Percentiles rank a stretch among this genome's conserved stretches.
Conservation (phyloP, 2,113 vertebrate genomes). For the Oreochromis aureus region DNA sequence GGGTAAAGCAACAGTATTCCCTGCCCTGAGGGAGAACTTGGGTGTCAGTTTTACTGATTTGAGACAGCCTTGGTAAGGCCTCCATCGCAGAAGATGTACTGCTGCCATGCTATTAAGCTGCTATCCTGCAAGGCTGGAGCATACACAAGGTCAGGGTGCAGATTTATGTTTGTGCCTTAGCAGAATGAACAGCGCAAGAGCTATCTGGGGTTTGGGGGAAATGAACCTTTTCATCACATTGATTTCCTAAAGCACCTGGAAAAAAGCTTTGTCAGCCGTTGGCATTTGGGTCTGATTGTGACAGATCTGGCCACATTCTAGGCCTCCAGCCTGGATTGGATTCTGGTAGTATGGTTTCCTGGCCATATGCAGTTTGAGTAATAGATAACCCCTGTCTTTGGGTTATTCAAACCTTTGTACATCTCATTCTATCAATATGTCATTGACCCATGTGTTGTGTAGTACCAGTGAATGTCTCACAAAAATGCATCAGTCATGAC, state of each 20-base stretch:
- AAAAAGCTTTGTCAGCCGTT: slow-evolving; percentile 69
- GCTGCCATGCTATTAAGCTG: slow-evolving; percentile 43
- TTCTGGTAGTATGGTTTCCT: slow-evolving; percentile 13
- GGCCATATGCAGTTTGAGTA: slow-evolving; percentile 41
- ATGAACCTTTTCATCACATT: slow-evolving; percentile 75
- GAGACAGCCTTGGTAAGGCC: slow-evolving; percentile 58
- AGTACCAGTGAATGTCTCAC: background rate
- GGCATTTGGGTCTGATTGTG: slow-evolving; percentile 72
- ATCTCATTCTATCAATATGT: slow-evolving; percentile 39
- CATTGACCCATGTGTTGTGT: slow-evolving; percentile 2
- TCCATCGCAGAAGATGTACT: slow-evolving; percentile 57
- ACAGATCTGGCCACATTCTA: slow-evolving; percentile 61
- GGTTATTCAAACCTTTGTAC: slow-evolving; percentile 59
- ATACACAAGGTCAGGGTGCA: slow-evolving; percentile 64
- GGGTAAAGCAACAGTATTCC: slow-evolving; percentile 3
- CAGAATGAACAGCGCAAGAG: slow-evolving; percentile 55
- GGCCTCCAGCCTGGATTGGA: slow-evolving; percentile 44
- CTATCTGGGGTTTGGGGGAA: slow-evolving; percentile 62
- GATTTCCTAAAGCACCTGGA: slow-evolving; percentile 73
- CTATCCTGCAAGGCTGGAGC: slow-evolving; percentile 52
- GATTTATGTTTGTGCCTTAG: slow-evolving; percentile 67
- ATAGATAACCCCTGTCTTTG: slow-evolving; percentile 61
- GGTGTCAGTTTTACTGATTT: slow-evolving; percentile 58
- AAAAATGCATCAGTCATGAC: slow-evolving; percentile 3
- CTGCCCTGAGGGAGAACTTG: background rate